Base-by-base conservation (phyloP, 1,140 invertebrate genomes). In the Diorhabda carinulata region DNA sequence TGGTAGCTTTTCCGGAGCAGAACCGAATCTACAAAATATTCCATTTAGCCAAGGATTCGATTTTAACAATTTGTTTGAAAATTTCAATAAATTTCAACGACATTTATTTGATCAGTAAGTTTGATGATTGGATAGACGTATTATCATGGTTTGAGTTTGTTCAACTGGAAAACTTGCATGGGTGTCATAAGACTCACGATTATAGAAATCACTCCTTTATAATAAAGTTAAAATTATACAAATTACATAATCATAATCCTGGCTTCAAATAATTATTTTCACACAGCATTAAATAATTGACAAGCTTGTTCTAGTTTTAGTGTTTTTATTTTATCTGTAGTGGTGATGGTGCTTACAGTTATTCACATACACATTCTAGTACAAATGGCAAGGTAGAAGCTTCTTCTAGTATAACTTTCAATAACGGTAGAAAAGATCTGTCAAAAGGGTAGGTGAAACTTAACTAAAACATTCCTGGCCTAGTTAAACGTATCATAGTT, bases 61-160 rank as follows among this genome's bases (percentile, higher is more conserved):
- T 64, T 77, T 77, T 65, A 69, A 68, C 10, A 68, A 72, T 41
- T 75, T 74, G 43, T 65, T 75, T 10, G 64, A 74, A 2, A 62
- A 66, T 40, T 61, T 77, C 43, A 73, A 70, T 60, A 74, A 70
- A 57, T 71, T 74, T 64, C 69, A 74, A 59, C 62, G 73, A 57
- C 68, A 77, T 61, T 70, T 76, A 59, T 61, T 72, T 57, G 68
- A 63, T 7, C 57, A 70, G 74, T 76, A 74, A 71, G 76, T 71
- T 25, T 25, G 25, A 25, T 25, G 25, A 25, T 25, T 25, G 25
- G 25, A 25, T 25, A 25, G 25, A 25, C 25, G 25, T 25, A 25
- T 25, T 25, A 25, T 25, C 25, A 25, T 25, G 25, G 25, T 25
- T 25, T 25, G 25, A 25, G 25, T 25, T 25, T 1, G 25, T 25